Percentiles rank a stretch among this genome's conserved stretches.
These are phyloP conservation scores for Seladonia tumulorum DNA, from an alignment of 2,888 invertebrate genomes.

Conservation along the genomic window DNA sequence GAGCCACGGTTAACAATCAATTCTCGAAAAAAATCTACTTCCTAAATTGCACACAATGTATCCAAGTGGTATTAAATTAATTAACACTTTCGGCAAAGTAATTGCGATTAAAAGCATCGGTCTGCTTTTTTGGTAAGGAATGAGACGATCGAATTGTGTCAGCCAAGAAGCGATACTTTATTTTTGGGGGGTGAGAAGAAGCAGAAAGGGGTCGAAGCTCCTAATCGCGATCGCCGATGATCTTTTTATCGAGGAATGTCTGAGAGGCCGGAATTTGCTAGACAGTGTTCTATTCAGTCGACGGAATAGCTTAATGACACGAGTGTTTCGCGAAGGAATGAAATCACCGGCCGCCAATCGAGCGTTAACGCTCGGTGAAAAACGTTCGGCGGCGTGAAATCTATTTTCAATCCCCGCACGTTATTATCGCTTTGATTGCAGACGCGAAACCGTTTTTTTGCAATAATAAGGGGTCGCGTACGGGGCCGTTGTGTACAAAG, in stretches of 20 bases:
- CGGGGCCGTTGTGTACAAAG: slow-evolving; percentile 37
- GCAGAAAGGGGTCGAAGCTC: background rate
- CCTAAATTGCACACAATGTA: too few relatives aligned
- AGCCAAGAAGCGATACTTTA: background rate
- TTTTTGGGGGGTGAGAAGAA: background rate
- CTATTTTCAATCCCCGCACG: slow-evolving; percentile 17
- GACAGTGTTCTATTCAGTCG: background rate
- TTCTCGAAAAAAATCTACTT: too few relatives aligned
- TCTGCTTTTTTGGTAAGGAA: background rate
- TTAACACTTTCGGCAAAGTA: background rate
- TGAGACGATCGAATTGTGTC: background rate
- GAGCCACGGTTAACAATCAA: too few relatives aligned
- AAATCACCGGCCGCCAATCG: background rate
- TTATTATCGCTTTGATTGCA: slow-evolving; percentile 30
- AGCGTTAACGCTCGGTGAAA: background rate
- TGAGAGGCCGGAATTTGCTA: background rate
- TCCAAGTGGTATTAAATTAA: background rate
- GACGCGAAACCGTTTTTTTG: slow-evolving; percentile 31
- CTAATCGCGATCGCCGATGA: background rate
- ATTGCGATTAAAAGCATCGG: background rate
- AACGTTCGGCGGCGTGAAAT: background rate
- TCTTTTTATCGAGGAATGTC: background rate
- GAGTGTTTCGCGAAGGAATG: background rate
- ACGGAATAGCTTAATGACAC: background rate
- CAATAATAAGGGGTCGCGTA: slow-evolving; percentile 21